A percentile compares a stretch with the other conserved stretches of the same genome.
Evolutionary conservation across 2,888 invertebrate genomes (phyloP).

Genomic region (Lasioglossum figueresi): DNA sequence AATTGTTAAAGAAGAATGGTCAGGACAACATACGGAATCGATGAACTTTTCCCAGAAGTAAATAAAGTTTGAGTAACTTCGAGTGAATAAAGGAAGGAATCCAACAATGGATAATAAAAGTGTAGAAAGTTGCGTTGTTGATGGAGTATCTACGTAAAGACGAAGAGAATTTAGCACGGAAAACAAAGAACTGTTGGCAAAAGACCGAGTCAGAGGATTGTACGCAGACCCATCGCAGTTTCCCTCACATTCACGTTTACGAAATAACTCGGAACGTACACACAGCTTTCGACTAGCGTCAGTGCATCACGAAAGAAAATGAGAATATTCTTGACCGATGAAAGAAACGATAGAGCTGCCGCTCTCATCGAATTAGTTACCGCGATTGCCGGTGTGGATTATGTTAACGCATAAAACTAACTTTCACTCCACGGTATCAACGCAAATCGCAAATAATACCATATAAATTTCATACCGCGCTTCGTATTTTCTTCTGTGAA

Average conservation of each 20-base stretch:
- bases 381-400: background rate
- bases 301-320: background rate
- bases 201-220: conserved; percentile 25
- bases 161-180: conserved; percentile 28
- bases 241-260: conserved; percentile 7
- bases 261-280: conserved; percentile 19
- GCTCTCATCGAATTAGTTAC: conserved; percentile 15
- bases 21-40: background rate
- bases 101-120: conserved; percentile 4
- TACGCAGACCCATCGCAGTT: conserved; percentile 37
- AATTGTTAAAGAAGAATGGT: background rate
- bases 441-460: conserved; percentile 5
- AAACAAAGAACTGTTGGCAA: conserved; percentile 45
- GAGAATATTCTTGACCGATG: conserved; percentile 8
- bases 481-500: background rate
- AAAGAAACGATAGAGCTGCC: conserved; percentile 1
- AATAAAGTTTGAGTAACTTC: background rate
- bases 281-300: background rate
- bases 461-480: background rate
- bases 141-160: conserved; percentile 42
- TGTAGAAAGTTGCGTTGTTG: conserved; percentile 11
- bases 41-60: background rate
- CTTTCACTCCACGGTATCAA: conserved; percentile 30
- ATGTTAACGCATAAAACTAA: background rate
- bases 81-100: background rate